Conservation (phyloP, 2,888 invertebrate species). For the Choristoneura rosaceana region DNA sequence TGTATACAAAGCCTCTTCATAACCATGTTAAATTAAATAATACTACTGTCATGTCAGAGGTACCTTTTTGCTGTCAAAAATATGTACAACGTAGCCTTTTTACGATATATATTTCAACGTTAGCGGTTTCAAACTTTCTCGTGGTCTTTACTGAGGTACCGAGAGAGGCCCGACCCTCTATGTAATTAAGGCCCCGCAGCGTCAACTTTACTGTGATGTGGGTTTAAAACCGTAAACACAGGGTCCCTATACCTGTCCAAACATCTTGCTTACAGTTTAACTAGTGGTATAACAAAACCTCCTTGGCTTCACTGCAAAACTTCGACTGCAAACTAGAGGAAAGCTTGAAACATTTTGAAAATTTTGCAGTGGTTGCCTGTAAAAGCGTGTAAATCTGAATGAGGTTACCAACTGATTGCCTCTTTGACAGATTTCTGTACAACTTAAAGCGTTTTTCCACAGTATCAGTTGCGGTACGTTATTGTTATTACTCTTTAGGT, state of each 20-base stretch:
- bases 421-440: not conserved
- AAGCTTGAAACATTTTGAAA: not conserved
- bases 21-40: not conserved
- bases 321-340: not conserved
- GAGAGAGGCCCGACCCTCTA: conserved; percentile 65
- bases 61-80: not conserved
- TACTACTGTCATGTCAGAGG: not conserved
- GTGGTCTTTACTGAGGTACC: conserved; percentile 61
- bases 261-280: conserved; percentile 17
- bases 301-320: conserved; percentile 5
- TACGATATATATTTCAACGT: conserved; percentile 42
- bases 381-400: not conserved
- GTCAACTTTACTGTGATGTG: conserved; percentile 74
- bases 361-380: not conserved
- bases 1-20: not conserved
- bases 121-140: conserved; percentile 60
- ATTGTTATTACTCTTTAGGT: not conserved
- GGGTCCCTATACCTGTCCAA: conserved; percentile 40
- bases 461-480: not conserved
- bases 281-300: not conserved
- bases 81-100: conserved; percentile 2
- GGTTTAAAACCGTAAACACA: conserved; percentile 64
- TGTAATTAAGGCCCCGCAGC: conserved; percentile 73
- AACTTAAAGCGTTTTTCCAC: not conserved
- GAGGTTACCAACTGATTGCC: not conserved